These are phyloP conservation scores for Brienomyrus longianalis DNA, from an alignment of 2,113 vertebrate genomes.

Conservation along the genomic window DNA sequence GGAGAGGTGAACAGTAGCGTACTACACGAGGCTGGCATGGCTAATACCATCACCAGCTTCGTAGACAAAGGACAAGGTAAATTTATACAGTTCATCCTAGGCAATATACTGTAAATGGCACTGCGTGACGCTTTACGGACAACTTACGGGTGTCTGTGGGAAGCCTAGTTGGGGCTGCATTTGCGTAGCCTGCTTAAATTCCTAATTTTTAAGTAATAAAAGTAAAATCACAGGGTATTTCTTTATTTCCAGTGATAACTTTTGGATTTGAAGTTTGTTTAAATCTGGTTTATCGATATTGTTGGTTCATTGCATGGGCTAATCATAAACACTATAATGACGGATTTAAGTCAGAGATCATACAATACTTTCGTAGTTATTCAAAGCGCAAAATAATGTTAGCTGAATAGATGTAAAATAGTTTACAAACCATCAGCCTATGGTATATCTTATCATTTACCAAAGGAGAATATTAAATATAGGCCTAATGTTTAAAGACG, in stretches of 20 bases:
- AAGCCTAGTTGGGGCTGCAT: not conserved
- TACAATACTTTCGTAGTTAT: not conserved
- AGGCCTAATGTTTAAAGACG: not conserved
- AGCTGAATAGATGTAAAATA: not conserved
- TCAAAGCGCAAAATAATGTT: not conserved
- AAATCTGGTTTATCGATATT: not conserved
- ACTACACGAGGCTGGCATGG: conserved; percentile 78
- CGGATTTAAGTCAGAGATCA: not conserved
- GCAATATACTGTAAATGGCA: not conserved
- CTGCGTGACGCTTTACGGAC: not conserved
- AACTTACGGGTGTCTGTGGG: not conserved
- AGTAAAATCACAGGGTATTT: not conserved
- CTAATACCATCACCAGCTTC: conserved; percentile 97
- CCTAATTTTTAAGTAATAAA: not conserved
- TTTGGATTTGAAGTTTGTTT: not conserved
- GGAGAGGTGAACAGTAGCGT: conserved; percentile 80
- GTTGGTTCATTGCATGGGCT: not conserved
- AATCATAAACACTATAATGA: not conserved
- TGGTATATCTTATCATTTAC: not conserved
- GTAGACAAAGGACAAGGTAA: conserved; percentile 97
- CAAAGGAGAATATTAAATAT: not conserved
- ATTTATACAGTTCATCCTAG: not conserved
- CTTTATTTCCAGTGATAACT: not conserved
- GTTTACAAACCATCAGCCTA: not conserved
- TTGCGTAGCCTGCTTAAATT: not conserved